These are phyloP conservation scores for Catharus ustulatus DNA, from an alignment of 2,797 vertebrate species.

Conservation along the genomic window DNA sequence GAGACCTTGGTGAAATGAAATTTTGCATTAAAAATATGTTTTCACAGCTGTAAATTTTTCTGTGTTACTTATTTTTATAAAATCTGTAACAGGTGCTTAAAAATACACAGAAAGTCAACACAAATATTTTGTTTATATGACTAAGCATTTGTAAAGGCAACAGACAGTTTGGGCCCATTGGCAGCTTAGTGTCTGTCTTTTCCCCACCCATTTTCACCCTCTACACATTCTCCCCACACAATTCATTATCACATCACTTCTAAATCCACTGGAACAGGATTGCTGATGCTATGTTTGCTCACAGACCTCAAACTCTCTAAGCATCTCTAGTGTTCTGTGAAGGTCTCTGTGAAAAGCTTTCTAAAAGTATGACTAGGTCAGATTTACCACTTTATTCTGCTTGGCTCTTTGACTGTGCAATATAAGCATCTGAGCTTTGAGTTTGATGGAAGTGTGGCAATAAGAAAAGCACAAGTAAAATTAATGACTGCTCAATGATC, in stretches of 20 bases:
- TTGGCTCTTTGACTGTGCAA: not conserved
- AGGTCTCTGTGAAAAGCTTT: slow-evolving; percentile 32
- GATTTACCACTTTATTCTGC: slow-evolving; percentile 7
- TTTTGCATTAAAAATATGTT: not conserved
- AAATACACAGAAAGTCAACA: not conserved
- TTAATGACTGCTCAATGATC: not conserved
- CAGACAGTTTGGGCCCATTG: not conserved
- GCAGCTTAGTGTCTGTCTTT: not conserved
- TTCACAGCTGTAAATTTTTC: not conserved
- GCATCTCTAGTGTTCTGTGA: not conserved
- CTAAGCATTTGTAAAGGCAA: not conserved
- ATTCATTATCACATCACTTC: not conserved
- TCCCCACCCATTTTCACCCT: not conserved
- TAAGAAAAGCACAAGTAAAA: slow-evolving; percentile 36
- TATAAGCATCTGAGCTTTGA: not conserved
- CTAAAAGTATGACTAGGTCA: not conserved
- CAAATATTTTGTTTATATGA: not conserved
- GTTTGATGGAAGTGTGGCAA: not conserved
- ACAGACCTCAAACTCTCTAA: not conserved
- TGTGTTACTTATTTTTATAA: not conserved
- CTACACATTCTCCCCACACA: not conserved
- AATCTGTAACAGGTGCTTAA: not conserved
- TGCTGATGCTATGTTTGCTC: not conserved
- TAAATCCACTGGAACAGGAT: not conserved
- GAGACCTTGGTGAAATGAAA: not conserved